Base-by-base conservation (phyloP, 2,888 invertebrate genomes). In the Morinoia aosen region DNA sequence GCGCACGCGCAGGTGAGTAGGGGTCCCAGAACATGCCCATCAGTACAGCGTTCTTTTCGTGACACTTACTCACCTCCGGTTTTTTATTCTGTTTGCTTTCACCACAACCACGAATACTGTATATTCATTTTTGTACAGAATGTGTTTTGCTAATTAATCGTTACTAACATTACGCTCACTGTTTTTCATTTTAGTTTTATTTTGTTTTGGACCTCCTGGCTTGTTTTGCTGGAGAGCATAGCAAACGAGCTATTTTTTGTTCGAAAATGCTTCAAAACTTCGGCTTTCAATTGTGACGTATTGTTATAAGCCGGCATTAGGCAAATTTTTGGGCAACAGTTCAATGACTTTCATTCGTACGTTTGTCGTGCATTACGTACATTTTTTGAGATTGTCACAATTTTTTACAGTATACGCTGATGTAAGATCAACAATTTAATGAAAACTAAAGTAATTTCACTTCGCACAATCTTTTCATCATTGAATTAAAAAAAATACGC, bases 1-100 rank as follows among this genome's bases (percentile, higher is more conserved):
- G 25, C 33, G 40, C 64, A 64, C 95, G 95, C 64, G 61, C 95
- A 95, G 95, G 95, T 95, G 95, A 95, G 95, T 95, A 61, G 95
- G 95, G 95, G 95, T 95, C 95, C 64, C n/a, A 57, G 19, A 94
- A 57, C 58, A 56, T 25, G 57, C 57, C 58, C 58, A 16, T 39
- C 10, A 94, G 12, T 94, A 94, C 56, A 39, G 0, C 48, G 90
- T 90, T 90, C 48, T 90, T 90, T 40, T 40, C 90, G 93, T 93
- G 93, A 57, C 58, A 39, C 12, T 93, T 56, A 57, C 33, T 93
- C 93, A 93, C 93, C 57, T 57, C n/a, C n/a, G 25, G 56, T 16
- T 93, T 93, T 33, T 1, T 10, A 93, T 57, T 93, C 25, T 93
- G 56, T 93, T 93, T 93, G 93, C 93, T 93, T 56, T 57, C 93